Evolutionary conservation across 1,140 invertebrate genomes (phyloP).

Genomic region (Sarcophaga peregrina): DNA sequence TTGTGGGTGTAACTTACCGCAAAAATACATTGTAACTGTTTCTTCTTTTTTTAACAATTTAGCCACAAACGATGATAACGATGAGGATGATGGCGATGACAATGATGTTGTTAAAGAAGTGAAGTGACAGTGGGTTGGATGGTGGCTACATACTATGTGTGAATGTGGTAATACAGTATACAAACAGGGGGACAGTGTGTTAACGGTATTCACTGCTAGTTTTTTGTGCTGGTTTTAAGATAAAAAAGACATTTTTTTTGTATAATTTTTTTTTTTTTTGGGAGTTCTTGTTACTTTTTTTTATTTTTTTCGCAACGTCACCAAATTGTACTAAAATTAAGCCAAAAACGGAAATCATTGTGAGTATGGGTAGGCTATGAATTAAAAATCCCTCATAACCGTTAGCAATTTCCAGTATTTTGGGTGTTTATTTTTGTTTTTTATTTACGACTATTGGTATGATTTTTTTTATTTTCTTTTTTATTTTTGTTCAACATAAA

Average conservation of each 20-base stretch:
- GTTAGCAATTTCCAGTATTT: background rate
- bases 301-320: slow-evolving; percentile 18
- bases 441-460: too few species aligned
- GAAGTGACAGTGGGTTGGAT: too few species aligned
- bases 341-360: background rate
- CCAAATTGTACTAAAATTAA: background rate
- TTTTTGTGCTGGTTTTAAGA: background rate
- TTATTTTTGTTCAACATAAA: background rate
- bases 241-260: background rate
- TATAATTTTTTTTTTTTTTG: background rate
- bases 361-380: background rate
- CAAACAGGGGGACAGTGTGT: too few species aligned
- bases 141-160: too few species aligned
- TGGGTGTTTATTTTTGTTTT: background rate
- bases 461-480: background rate
- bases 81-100: background rate
- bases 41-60: background rate
- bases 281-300: slow-evolving; percentile 6
- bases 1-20: slow-evolving; percentile 6
- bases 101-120: background rate
- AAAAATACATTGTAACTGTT: slow-evolving; percentile 2
- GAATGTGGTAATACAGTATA: too few species aligned
- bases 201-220: background rate
- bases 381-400: slow-evolving; percentile 12
- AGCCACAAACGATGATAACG: background rate